Evolutionary conservation across 2,797 vertebrate genomes (phyloP), one percentile per base, ranked within the genome.

Genomic region (Scolopax bukidnonensis): DNA sequence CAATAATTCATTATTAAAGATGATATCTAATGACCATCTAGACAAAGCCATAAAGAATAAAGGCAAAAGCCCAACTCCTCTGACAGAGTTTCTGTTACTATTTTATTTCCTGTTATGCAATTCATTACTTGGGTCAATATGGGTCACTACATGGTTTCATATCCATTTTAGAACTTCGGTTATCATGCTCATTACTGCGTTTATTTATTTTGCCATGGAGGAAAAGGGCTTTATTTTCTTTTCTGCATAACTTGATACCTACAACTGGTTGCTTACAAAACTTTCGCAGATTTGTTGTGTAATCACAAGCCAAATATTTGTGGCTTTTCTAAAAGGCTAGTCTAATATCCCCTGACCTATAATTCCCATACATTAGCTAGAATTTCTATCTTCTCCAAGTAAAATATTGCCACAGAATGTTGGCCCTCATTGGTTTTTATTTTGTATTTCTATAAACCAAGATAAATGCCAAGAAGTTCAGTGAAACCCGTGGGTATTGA

Each of bases 1-100:
- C 85, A 93, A 94, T 82, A 93, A 92, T 75, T 96, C 81, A 93
- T 92, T 94, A 87, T 89, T 95, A 69, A 94, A 96, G 79, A 87
- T 74, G 54, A 57, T 94, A 94, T 80, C 73, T 97, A 93, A 80
- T 57, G 64, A 73, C 33, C 74, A 93, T 79, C 53, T 67, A 91
- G 63, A 84, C 23, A 93, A 88, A 70, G 30, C 45, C 45, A 21
- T 73, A 56, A 90, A 89, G 60, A 88, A 95, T 70, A 68, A 71
- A 86, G 75, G 68, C 48, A 80, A 71, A 96, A 63, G 71, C 40
- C n/a, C 47, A 86, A 68, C 27, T 71, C 68, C 56, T 83, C 86
- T 69, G 70, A 45, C 91, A 92, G 47, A 79, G 69, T 84, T 96
- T 95, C 75, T 90, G 38, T 59, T 83, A 68, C 59, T 79, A 17